These are phyloP conservation scores for Discoglossus pictus DNA, from an alignment of 2,797 vertebrate species.

Conservation along the genomic window DNA sequence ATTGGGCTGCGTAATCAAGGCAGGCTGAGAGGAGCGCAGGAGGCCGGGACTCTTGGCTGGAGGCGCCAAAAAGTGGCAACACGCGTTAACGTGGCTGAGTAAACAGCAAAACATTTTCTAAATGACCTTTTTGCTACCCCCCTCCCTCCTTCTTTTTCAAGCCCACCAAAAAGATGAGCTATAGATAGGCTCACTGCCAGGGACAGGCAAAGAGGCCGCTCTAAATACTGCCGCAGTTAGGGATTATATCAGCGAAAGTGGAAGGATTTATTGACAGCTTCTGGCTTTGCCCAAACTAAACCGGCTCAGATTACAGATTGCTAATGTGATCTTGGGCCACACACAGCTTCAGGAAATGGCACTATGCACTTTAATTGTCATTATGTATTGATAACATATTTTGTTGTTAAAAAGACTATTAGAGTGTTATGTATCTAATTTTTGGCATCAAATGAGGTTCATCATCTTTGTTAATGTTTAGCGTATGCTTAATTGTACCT, in stretches of 20 bases:
- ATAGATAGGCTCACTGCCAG: conserved; percentile 53
- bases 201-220: conserved; percentile 11
- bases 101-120: conserved; percentile 74
- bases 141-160: conserved; percentile 53
- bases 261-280: not conserved
- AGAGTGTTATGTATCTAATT: too few relatives aligned
- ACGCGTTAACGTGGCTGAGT: conserved; percentile 76
- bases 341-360: too few relatives aligned
- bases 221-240: conserved; percentile 29
- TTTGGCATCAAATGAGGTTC: too few relatives aligned
- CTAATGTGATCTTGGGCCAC: not conserved
- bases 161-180: conserved; percentile 37
- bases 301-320: not conserved
- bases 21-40: conserved; percentile 84
- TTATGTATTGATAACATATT: too few relatives aligned
- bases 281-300: too few relatives aligned
- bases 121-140: conserved; percentile 62
- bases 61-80: conserved; percentile 91
- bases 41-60: conserved; percentile 86
- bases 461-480: too few relatives aligned
- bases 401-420: too few relatives aligned
- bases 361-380: too few relatives aligned
- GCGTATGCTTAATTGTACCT: too few relatives aligned
- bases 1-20: conserved; percentile 94
- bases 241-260: not conserved